Base-by-base conservation (phyloP, 2,113 vertebrate species). In the Siniperca chuatsi region DNA sequence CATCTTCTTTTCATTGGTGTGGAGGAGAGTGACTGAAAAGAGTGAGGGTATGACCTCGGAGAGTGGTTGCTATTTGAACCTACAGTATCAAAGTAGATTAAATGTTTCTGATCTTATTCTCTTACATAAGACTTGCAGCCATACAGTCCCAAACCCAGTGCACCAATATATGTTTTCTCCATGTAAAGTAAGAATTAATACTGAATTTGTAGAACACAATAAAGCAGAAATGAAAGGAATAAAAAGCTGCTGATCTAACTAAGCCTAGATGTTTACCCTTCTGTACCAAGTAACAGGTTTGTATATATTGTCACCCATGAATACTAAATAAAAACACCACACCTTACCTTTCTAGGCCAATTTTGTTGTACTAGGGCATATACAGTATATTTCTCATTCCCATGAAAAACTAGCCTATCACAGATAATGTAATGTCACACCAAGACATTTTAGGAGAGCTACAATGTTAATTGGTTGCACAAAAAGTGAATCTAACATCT, bases 81-180 rank as follows among this genome's bases (percentile, higher is more conserved):
- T 4, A 21, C 78, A 66, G 72, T 70, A 82, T 91, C 84, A 90
- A 86, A 86, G 81, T 65, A 48, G 40, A 75, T 71, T 10, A 58
- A 35, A 66, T 67, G 79, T 89, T 82, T 89, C 52, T 67, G 71
- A 86, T 72, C 67, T 29, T 61, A 0, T 62, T 57, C 61, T 65
- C 33, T 0, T 48, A 68, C 1, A 11, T 44, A 42, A 35, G 62
- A 48, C 46, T 37, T 44, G 37, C 66, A 69, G 40, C 16, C 16
- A 29, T 40, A 64, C 11, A 42, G 18, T 44, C 33, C 18, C 8
- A 58, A 33, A 50, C 57, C 55, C 54, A 15, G 15, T 10, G 35
- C 20, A 40, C 21, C 55, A 61, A 37, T 33, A 23, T 8, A 18
- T 48, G 21, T 66, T 64, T 70, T 46, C 0, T 40, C 46, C 48